Percentiles rank a stretch among this genome's conserved stretches.
Evolutionary conservation across 2,888 invertebrate species (phyloP).

Genomic region (Biston stratarius): DNA sequence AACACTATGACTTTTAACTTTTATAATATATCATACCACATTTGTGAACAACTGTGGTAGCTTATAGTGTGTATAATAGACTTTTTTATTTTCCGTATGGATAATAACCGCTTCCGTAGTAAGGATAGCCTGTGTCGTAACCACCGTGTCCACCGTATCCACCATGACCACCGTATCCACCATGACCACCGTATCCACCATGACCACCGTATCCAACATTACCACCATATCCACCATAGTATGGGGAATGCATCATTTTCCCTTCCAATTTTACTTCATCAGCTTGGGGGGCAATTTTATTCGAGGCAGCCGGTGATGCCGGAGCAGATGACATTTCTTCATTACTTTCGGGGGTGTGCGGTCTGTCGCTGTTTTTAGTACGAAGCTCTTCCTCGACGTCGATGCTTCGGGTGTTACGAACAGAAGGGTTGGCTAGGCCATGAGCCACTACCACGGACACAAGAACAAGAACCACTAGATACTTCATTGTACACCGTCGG

Average conservation of each 20-base stretch:
- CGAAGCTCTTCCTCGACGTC: neutral
- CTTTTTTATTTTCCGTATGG: neutral
- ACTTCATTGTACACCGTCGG: conserved; percentile 1
- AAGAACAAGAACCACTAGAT: neutral
- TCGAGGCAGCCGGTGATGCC: neutral
- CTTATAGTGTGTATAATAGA: too few species aligned
- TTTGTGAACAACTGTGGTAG: too few species aligned
- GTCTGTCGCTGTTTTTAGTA: neutral
- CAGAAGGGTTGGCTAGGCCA: neutral
- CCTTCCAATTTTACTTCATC: conserved; percentile 9
- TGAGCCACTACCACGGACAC: neutral
- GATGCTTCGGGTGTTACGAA: neutral
- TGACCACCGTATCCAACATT: neutral
- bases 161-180: neutral
- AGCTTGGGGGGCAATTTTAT: neutral
- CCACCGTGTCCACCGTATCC: conserved; percentile 1
- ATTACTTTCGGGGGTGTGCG: neutral
- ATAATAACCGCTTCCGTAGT: neutral
- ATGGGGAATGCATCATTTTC: neutral
- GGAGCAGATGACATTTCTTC: neutral
- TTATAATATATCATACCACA: too few species aligned
- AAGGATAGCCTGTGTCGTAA: neutral
- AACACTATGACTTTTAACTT: too few species aligned
- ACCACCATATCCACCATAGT: neutral
- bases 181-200: neutral